Base-by-base conservation (phyloP, 2,797 vertebrate species). In the Cercopithecus mitis region DNA sequence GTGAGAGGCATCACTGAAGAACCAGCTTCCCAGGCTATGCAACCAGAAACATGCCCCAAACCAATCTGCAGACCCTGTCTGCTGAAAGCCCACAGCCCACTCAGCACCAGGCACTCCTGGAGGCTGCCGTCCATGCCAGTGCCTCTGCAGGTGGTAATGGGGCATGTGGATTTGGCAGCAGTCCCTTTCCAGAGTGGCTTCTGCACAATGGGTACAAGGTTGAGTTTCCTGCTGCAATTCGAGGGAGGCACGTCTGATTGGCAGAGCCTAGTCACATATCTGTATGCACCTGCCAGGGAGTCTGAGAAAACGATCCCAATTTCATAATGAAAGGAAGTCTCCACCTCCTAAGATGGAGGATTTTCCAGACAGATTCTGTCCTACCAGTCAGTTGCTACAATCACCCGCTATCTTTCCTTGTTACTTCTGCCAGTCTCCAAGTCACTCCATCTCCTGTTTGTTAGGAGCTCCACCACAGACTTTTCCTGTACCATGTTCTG, bases 101-200 rank as follows among this genome's bases (percentile, higher is more conserved):
- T 36, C 1, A 20, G 85, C 19, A 36, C 11, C 25, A 30, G 45
- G 61, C 12, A 24, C 5, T 25, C 24, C 64, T 75, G 13, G 24
- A 84, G 10, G 43, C 41, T 64, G 25, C 19, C 1, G 0, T 50
- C 36, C 5, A 11, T 3, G 5, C 24, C 24, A 4, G 7, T 15
- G 41, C 58, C 47, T 94, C 47, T 61, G 20, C 0, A 33, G 20
- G 27, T 75, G 39, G 45, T 52, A 1, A 4, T 7, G 43, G 47
- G 14, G 30, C 6, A 0, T 9, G 33, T 0, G 8, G 33, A 43
- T 15, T 76, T 5, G 12, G 57, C 3, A 13, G 17, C 22, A 27
- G 45, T 43, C 25, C 2, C 24, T 58, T 24, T 17, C 8, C 47
- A 58, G 50, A 52, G n/a, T 9, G 20, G 33, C 64, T 91, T 33